Conservation (phyloP, 2,888 invertebrate genomes). For the Cryptocephalus moraei region DNA sequence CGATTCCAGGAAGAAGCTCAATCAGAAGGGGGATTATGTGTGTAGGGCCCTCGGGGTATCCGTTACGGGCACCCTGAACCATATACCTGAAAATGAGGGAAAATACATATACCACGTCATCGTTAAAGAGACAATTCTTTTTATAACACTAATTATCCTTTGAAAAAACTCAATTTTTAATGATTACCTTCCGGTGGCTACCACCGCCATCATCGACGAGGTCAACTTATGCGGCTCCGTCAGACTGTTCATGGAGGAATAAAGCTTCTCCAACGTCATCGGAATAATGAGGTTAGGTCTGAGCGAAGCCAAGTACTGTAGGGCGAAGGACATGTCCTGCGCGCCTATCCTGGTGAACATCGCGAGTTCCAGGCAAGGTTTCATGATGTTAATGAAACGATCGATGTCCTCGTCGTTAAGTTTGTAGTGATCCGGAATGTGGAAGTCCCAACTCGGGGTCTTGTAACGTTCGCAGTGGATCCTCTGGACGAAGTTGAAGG, state of each 20-base stretch:
- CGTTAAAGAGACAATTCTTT: background rate
- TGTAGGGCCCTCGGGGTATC: slow-evolving; percentile 65
- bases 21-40: slow-evolving; percentile 74
- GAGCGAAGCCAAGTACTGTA: slow-evolving; percentile 67
- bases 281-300: slow-evolving; percentile 78
- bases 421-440: slow-evolving; percentile 55
- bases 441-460: slow-evolving; percentile 55
- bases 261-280: slow-evolving; percentile 68
- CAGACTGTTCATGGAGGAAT: slow-evolving; percentile 69
- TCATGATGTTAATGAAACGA: slow-evolving; percentile 65
- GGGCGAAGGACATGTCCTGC: slow-evolving; percentile 51
- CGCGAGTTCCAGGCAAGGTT: slow-evolving; percentile 64
- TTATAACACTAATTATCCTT: background rate
- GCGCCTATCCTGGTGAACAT: slow-evolving; percentile 66
- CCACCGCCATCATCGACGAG: slow-evolving; percentile 60
- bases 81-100: slow-evolving; percentile 29
- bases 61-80: slow-evolving; percentile 41
- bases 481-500: slow-evolving; percentile 49
- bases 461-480: slow-evolving; percentile 57
- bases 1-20: slow-evolving; percentile 77
- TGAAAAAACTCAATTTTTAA: background rate
- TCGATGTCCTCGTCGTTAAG: slow-evolving; percentile 73
- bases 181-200: slow-evolving; percentile 50
- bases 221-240: slow-evolving; percentile 82
- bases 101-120: no score